Evolutionary conservation across 2,113 vertebrate genomes (phyloP), one percentile per base, ranked within the genome.

Genomic region (Paradoxurus hermaphroditus): DNA sequence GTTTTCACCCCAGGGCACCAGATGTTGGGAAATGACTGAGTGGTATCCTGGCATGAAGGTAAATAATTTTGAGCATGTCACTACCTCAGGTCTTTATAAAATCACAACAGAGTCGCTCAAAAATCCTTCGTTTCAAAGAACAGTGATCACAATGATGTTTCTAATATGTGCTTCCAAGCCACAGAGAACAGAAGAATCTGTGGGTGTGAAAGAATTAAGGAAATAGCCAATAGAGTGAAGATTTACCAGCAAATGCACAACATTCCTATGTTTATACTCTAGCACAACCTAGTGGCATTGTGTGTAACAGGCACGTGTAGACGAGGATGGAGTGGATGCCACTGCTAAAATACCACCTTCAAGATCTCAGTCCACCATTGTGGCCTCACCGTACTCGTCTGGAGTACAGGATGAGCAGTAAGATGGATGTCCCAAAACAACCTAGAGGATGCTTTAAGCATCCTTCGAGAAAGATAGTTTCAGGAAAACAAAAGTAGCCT

Each of bases 281-380:
- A 97, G 97, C 96, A 91, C 97, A 97, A 82, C 95, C 96, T 96
- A 97, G 97, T 94, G 97, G 97, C 49, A 3, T 27, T 79, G 36
- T 0, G 1, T 59, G 92, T 94, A 51, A 67, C 29, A 79, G 62
- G 36, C 83, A 84, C 78, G n/a, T 59, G 41, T 13, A 62, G 12
- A 2, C 7, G 3, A 72, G 34, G 7, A n/a, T 11, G 34, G 36
- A 53, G 34, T 5, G 56, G 16, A 51, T 1, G 0, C 25, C 34
- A 7, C 46, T 72, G 49, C 46, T n/a, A 53, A 56, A 91, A 91
- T 53, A 41, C 34, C 31, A 36, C 51, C 36, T 53, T 39, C 4
- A 39, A 7, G 39, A 59, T 6, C 68, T 70, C 51, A 23, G 3
- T 15, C 25, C 10, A 27, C 87, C 16, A 12, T 34, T 11, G 13